Evolutionary conservation across 2,797 vertebrate genomes (phyloP).

Genomic region (Rhinichthys osculus): DNA sequence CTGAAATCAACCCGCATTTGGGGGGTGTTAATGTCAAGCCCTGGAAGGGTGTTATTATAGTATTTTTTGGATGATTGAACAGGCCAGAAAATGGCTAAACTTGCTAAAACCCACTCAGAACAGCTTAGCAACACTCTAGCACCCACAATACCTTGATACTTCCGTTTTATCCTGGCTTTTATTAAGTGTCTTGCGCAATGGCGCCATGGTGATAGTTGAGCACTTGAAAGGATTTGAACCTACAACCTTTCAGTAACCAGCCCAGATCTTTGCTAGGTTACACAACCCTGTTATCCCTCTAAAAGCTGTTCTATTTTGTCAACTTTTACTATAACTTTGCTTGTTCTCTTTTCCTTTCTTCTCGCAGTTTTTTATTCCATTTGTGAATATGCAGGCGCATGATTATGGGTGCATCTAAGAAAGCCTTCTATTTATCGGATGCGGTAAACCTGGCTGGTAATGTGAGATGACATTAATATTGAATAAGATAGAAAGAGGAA

Average conservation of each 20-base stretch:
- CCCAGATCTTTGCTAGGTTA: neutral
- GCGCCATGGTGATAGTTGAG: neutral
- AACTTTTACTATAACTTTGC: neutral
- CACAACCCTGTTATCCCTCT: neutral
- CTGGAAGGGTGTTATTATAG: too few species aligned
- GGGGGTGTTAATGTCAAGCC: neutral
- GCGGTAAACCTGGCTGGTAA: constrained; percentile 67
- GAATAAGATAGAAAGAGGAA: constrained; percentile 67
- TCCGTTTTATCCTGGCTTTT: neutral
- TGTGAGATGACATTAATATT: constrained; percentile 73
- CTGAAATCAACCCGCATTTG: too few species aligned
- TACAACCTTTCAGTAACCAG: neutral
- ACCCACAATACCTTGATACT: neutral
- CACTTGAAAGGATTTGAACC: neutral
- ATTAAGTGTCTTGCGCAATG: neutral
- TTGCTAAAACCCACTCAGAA: neutral
- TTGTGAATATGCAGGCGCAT: neutral
- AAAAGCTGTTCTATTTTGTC: neutral
- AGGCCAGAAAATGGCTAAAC: neutral
- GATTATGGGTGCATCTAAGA: constrained; percentile 14
- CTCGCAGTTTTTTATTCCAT: neutral
- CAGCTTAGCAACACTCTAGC: neutral
- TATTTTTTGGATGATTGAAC: neutral
- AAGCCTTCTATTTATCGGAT: constrained; percentile 58
- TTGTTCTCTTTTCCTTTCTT: neutral